Base-by-base conservation (phyloP, 2,797 vertebrate species). In the Thalassophryne amazonica region DNA sequence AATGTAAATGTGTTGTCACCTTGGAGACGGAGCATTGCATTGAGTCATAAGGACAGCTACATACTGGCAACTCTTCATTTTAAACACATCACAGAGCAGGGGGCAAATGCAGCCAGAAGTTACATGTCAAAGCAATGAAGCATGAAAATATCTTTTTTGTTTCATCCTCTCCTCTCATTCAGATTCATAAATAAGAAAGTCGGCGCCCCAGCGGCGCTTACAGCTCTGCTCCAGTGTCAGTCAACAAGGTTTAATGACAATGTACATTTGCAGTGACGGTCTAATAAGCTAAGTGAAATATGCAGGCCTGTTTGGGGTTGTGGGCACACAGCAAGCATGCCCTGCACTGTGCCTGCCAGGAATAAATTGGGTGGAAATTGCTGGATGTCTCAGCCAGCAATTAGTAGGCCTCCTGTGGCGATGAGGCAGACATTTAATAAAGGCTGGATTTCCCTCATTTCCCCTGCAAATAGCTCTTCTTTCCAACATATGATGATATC, bases 1-100 rank as follows among this genome's bases (percentile, higher is more conserved):
- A 74, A 76, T 80, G 76, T 79, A 82, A 75, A 84, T 80, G 63
- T 80, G 80, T 77, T 75, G 81, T 87, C 85, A 86, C 81, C 74
- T 78, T 79, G 72, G 89, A 86, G 81, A 86, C 79, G 39, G 73
- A 73, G 65, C 65, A 10, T 76, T 37, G 55, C 62, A 62, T 76
- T 54, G 58, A 71, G 57, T 61, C 57, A 63, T 58, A 61, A 76
- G 55, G 59, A 72, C 47, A 32, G 69, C 70, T 35, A 61, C 54
- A 62, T 40, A 69, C 75, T 39, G 22, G 47, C 37, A 64, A 37
- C 14, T 47, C 51, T 69, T 72, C 29, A 52, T 59, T 76, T 77
- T 28, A 57, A 72, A 50, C 23, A 31, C 43, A 46, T 43, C 27
- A 33, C 53, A 32, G 11, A 37, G 24, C 20, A 56, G 4, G 9